phyloP scores from a whole-genome alignment of 1,140 invertebrate genomes.

The Scaptodrosophila lebanonensis region DNA sequence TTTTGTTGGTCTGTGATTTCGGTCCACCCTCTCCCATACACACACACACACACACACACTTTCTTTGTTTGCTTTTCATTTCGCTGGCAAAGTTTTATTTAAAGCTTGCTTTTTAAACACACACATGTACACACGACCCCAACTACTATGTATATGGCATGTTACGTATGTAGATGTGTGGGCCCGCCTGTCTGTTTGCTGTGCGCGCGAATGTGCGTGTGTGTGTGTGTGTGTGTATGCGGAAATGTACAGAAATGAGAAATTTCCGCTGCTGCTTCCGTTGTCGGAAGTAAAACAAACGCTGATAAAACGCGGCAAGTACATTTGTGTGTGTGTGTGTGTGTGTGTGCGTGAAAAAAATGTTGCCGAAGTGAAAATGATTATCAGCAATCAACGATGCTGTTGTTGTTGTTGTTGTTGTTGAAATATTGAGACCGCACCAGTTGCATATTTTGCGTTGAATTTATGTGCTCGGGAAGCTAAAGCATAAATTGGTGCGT shows the following conservation, averaged over 20 bases:
- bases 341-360: constrained; percentile 10
- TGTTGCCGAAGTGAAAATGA: too few species aligned
- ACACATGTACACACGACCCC: constrained; percentile 2
- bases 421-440: constrained; percentile 47
- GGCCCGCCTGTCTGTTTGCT: neutral
- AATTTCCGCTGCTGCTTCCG: constrained; percentile 73
- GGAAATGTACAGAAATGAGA: constrained; percentile 74
- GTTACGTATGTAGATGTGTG: too few species aligned
- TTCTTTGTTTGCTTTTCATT: constrained; percentile 69
- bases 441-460: constrained; percentile 59
- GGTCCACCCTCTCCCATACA: constrained; percentile 19
- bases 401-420: constrained; percentile 1
- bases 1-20: constrained; percentile 34
- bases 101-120: constrained; percentile 13
- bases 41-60: neutral
- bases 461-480: constrained; percentile 64
- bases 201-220: neutral
- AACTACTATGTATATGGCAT: constrained; percentile 59
- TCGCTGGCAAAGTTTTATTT: too few species aligned
- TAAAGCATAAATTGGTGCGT: constrained; percentile 49
- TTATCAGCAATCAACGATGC: too few species aligned
- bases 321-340: constrained; percentile 1
- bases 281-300: constrained; percentile 72
- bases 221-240: constrained; percentile 27
- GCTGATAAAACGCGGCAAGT: constrained; percentile 59